These are phyloP conservation scores for Gastracanthus pulcherrimus DNA, from an alignment of 2,888 invertebrate genomes.

Conservation along the genomic window DNA sequence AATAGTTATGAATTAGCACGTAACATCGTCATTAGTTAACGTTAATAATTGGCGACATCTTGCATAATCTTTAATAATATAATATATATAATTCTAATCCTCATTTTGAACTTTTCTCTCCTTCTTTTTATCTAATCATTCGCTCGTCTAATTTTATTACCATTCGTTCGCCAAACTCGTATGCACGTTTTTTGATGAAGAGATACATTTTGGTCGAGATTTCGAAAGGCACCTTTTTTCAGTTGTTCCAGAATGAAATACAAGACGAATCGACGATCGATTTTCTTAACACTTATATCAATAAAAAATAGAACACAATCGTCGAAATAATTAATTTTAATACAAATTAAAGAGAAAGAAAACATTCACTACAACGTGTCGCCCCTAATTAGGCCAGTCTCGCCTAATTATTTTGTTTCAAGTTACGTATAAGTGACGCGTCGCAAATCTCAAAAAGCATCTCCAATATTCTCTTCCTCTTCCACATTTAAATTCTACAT, in stretches of 20 bases:
- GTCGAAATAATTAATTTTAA: constrained; percentile 38
- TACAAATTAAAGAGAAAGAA: constrained; percentile 61
- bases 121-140: constrained; percentile 9
- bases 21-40: constrained; percentile 38
- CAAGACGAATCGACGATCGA: constrained; percentile 50
- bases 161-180: constrained; percentile 9
- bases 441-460: constrained; percentile 53
- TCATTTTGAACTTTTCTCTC: constrained; percentile 25
- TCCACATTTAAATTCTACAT: constrained; percentile 6
- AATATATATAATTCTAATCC: constrained; percentile 15
- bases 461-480: constrained; percentile 28
- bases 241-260: constrained; percentile 39
- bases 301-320: constrained; percentile 49
- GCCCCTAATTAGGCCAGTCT: constrained; percentile 70
- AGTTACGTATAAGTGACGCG: background rate
- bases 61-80: constrained; percentile 4
- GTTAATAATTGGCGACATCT: constrained; percentile 44
- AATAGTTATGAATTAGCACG: constrained; percentile 37
- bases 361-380: constrained; percentile 63
- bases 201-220: constrained; percentile 50
- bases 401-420: constrained; percentile 58
- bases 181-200: constrained; percentile 1
- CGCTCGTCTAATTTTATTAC: constrained; percentile 21
- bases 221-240: constrained; percentile 53
- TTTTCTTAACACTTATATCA: constrained; percentile 60